Evolutionary conservation across 2,888 invertebrate species (phyloP).

Genomic region (Phaonia tiefii): DNA sequence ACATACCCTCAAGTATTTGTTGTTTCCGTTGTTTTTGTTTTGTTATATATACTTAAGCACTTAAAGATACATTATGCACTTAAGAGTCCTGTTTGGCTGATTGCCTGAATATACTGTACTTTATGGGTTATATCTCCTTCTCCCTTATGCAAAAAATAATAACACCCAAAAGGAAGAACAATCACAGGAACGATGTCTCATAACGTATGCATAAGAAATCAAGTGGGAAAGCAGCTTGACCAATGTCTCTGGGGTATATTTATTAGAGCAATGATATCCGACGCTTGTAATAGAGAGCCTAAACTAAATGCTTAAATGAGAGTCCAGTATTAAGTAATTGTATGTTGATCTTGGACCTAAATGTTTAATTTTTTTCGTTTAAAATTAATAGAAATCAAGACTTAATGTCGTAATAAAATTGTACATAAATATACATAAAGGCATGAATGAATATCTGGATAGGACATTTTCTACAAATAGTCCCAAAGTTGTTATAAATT

Average conservation of each 20-base stretch:
- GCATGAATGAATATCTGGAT: too few species aligned
- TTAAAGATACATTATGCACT: slow-evolving; percentile 41
- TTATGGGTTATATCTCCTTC: slow-evolving; percentile 1
- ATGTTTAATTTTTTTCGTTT: too few species aligned
- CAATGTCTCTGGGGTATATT: slow-evolving; percentile 44
- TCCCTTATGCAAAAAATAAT: too few species aligned
- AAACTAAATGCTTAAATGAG: not conserved
- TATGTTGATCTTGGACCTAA: too few species aligned
- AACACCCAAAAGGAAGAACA: too few species aligned
- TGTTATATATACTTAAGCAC: slow-evolving; percentile 37
- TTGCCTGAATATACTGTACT: slow-evolving; percentile 25
- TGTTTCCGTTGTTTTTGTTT: slow-evolving; percentile 7
- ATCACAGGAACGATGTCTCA: slow-evolving; percentile 7
- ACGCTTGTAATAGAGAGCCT: not conserved
- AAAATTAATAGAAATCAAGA: slow-evolving; percentile 33
- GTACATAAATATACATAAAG: not conserved
- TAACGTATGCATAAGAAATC: slow-evolving; percentile 23
- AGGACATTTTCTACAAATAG: slow-evolving; percentile 21
- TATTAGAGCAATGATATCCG: slow-evolving; percentile 41
- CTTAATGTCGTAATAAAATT: slow-evolving; percentile 36
- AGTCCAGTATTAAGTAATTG: not conserved
- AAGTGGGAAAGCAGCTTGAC: slow-evolving; percentile 16
- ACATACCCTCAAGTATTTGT: not conserved
- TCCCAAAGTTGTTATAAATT: slow-evolving; percentile 40
- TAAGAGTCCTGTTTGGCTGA: slow-evolving; percentile 28